Percentiles rank a stretch among this genome's conserved stretches.
These are phyloP conservation scores for Hymenopus coronatus DNA, from an alignment of 2,888 invertebrate species.

Conservation along the genomic window DNA sequence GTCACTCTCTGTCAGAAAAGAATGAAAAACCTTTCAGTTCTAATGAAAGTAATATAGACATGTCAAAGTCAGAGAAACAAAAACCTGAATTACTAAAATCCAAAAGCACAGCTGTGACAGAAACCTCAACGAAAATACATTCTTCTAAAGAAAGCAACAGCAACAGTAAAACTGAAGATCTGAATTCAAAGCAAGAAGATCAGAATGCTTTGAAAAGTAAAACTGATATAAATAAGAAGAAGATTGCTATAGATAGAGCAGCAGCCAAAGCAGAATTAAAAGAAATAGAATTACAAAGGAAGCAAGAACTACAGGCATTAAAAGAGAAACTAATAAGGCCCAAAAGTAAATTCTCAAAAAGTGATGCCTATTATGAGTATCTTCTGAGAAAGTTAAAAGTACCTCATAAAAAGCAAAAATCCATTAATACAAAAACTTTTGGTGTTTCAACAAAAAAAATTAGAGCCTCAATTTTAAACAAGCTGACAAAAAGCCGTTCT, in stretches of 20 bases:
- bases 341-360: neutral
- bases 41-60: neutral
- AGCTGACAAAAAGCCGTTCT: neutral
- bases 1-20: neutral
- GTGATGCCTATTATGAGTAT: neutral
- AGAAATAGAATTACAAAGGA: neutral
- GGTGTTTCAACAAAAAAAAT: neutral
- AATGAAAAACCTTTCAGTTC: neutral
- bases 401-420: neutral
- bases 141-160: neutral
- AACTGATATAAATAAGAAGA: neutral
- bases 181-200: neutral
- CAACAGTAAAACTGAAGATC: neutral
- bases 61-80: neutral
- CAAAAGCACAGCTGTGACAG: neutral
- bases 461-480: neutral
- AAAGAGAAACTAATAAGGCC: neutral
- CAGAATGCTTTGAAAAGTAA: neutral
- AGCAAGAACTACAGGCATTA: neutral
- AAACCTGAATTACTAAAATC: neutral
- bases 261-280: neutral
- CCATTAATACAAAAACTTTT: neutral
- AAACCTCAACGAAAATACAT: neutral
- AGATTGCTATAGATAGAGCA: neutral
- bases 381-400: neutral